Base-by-base conservation (phyloP, 2,113 vertebrate genomes). In the Geococcyx californianus region DNA sequence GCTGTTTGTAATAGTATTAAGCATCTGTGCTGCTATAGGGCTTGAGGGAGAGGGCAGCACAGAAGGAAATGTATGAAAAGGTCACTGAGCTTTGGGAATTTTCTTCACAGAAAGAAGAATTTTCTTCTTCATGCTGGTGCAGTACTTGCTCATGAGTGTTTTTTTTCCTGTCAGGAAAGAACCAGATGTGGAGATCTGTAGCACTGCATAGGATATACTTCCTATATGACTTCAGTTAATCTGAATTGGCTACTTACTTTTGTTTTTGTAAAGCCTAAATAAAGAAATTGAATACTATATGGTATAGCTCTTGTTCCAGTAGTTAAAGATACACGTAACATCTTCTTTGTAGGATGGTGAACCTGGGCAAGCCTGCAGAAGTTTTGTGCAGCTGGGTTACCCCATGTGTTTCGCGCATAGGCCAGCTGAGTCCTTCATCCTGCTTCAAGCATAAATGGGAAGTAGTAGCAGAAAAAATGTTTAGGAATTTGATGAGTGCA, bases 401-500 rank as follows among this genome's bases (percentile, higher is more conserved):
- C 17, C 33, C 11, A 13, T 0, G 1, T 5, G 14, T 83, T 69
- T 83, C 19, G 34, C 40, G 18, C 4, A 4, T 1, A 62, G 31
- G 21, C 25, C 47, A 60, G 44, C 17, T 87, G 64, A 90, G 45
- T 49, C 56, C 59, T 86, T 93, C 14, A 10, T 80, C 42, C 17
- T 63, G 18, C 42, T 63, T 80, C 69, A 55, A 64, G 49, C 34
- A 34, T 8, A 44, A 40, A 34, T 84, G 21, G 18, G 19, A 72
- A 84, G 13, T 10, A 84, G 36, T 6, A 11, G 51, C 56, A 69
- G 28, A 82, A 87, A 59, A 68, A 73, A 49, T 10, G 29, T 29
- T 33, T 44, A 40, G 70, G 36, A 87, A 73, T 84, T 68, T 54
- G 33, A n/a, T 54, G 21, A 66, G 24, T 96, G 92, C 73, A 94